These are phyloP conservation scores for Myotis findleyi DNA, from an alignment of 2,797 vertebrate species.

Conservation along the genomic window DNA sequence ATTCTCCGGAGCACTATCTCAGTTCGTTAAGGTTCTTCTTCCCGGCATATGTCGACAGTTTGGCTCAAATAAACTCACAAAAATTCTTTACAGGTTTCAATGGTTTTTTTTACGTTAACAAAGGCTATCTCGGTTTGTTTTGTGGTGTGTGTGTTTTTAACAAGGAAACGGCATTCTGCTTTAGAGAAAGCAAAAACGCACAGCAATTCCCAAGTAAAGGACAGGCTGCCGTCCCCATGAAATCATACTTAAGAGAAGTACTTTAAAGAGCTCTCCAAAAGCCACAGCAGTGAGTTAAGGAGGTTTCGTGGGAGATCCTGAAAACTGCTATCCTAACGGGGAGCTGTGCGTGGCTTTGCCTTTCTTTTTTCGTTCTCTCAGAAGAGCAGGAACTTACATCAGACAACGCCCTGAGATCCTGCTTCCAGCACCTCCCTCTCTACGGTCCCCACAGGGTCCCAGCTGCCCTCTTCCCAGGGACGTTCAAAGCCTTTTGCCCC, in stretches of 20 bases:
- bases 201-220: background rate
- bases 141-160: background rate
- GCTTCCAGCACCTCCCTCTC: background rate
- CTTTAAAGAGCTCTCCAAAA: slow-evolving; percentile 40
- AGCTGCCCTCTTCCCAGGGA: background rate
- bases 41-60: too few species aligned
- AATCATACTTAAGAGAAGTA: slow-evolving; percentile 2
- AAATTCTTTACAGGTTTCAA: too few species aligned
- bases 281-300: background rate
- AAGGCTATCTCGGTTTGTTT: background rate
- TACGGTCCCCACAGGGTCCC: background rate
- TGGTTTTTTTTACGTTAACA: too few species aligned
- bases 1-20: too few species aligned
- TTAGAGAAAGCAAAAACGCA: background rate
- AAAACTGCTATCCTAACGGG: background rate
- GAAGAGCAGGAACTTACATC: slow-evolving; percentile 31
- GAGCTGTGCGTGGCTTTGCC: background rate
- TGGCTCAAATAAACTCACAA: too few species aligned
- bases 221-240: background rate
- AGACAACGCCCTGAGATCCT: background rate
- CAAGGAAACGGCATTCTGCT: background rate
- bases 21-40: too few species aligned
- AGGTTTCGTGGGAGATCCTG: background rate
- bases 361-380: background rate
- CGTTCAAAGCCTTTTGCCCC: slow-evolving; percentile 48